A percentile compares a stretch with the other conserved stretches of the same genome.
These are phyloP conservation scores for Channa striata DNA, from an alignment of 2,797 vertebrate genomes.

Conservation along the genomic window DNA sequence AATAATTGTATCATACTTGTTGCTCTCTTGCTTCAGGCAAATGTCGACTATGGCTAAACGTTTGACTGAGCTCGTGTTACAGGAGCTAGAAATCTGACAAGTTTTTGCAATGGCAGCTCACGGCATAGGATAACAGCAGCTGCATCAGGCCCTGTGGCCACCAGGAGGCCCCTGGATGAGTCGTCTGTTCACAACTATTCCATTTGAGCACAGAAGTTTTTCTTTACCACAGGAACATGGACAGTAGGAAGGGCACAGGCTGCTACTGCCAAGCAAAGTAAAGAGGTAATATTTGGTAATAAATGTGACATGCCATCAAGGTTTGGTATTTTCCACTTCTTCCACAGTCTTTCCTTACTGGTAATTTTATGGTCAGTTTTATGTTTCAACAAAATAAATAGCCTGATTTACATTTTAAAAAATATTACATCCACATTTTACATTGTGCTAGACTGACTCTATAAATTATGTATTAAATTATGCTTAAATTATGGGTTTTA, in stretches of 20 bases:
- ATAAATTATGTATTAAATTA: no score
- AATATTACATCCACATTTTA: neutral
- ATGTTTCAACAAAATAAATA: neutral
- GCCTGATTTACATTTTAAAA: neutral
- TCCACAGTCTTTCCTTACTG: neutral
- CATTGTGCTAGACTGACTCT: neutral
- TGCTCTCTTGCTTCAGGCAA: slow-evolving; percentile 35
- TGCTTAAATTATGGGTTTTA: no score
- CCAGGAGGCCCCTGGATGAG: neutral
- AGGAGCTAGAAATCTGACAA: slow-evolving; percentile 1
- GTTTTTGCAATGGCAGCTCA: slow-evolving; percentile 18
- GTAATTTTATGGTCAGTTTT: neutral
- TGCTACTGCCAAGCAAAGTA: neutral
- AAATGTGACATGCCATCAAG: neutral
- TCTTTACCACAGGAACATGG: neutral
- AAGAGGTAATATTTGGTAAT: neutral
- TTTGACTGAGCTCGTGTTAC: slow-evolving; percentile 45
- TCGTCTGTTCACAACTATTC: neutral
- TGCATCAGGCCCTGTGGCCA: slow-evolving; percentile 7
- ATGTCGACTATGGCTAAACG: slow-evolving; percentile 18
- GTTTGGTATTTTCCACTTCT: neutral
- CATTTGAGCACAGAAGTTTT: neutral
- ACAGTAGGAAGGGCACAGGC: no score
- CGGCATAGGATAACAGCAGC: slow-evolving; percentile 11
- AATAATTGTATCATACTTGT: slow-evolving; percentile 3